phyloP scores from a whole-genome alignment of 2,888 invertebrate genomes.

The Cephus rjabovi region DNA sequence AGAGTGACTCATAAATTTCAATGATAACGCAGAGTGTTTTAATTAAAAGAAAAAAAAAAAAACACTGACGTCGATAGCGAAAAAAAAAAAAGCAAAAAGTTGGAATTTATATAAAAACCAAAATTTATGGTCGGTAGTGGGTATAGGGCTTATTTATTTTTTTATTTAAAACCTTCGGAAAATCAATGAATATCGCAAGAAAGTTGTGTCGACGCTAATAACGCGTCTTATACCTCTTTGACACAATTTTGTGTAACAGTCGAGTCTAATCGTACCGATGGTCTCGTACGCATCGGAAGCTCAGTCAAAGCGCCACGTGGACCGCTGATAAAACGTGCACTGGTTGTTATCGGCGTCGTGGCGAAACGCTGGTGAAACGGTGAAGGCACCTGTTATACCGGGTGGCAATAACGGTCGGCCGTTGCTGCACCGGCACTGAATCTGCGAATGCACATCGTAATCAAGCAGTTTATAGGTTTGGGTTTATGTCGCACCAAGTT shows the following conservation, averaged over 20 bases:
- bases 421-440: neutral
- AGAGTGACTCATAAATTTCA: neutral
- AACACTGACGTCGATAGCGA: neutral
- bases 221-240: neutral
- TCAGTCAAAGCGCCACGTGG: conserved; percentile 19
- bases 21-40: neutral
- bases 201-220: neutral
- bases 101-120: neutral
- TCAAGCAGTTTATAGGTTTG: neutral
- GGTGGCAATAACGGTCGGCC: conserved; percentile 24
- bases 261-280: neutral
- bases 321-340: conserved; percentile 40
- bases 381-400: conserved; percentile 48
- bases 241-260: neutral
- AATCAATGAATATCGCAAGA: neutral
- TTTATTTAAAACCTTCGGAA: neutral
- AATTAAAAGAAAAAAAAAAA: neutral
- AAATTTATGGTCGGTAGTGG: neutral
- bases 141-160: neutral
- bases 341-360: neutral
- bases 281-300: neutral
- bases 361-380: neutral
- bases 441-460: neutral
- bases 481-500: neutral
- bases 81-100: neutral